Evolutionary conservation across 2,113 vertebrate species (phyloP), one percentile per base, ranked within the genome.

Genomic region (Micronycteris hirsuta): DNA sequence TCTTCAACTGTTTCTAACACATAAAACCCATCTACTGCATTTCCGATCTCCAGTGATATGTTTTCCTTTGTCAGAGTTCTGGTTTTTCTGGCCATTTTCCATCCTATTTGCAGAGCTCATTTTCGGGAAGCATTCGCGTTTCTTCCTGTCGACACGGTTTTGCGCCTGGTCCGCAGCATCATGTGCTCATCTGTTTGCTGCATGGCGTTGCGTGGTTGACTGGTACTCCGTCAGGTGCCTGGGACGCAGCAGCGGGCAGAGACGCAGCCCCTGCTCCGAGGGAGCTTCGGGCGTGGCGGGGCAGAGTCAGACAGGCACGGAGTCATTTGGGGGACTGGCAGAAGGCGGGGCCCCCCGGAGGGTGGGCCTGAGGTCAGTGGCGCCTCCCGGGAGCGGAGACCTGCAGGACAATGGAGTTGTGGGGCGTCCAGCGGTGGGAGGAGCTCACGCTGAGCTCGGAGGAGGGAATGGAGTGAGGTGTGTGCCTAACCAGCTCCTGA

Each of bases 191-290:
- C 2, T 5, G 0, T 20, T 45, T 28, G 38, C 52, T 0, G 4
- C 14, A 0, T 11, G 7, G 65, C 0, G 20, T 28, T 12, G 26
- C 12, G 0, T 0, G 0, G 7, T 11, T 41, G 38, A 10, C 5
- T 2, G 0, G 38, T 2, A 0, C 15, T 15, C 33, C 1, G 0
- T 41, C 31, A 20, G 71, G 17, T 0, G 71, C n/a, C 7, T 0
- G n/a, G 85, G 9, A 1, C 1, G 41, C 56, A 2, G 47, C 52
- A 3, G 49, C 2, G 43, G 19, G 77, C 70, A 11, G 84, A 2
- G 68, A 0, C 1, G 19, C 12, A 13, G 58, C 17, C 4, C 54
- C 49, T 28, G 0, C 4, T 31, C n/a, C 7, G 41, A n/a, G 3
- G 5, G 45, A 6, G 71, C 36, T 19, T 17, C 4, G 1, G 14